Base-by-base conservation (phyloP, 2,888 invertebrate species). In the Gryllus longicercus region DNA sequence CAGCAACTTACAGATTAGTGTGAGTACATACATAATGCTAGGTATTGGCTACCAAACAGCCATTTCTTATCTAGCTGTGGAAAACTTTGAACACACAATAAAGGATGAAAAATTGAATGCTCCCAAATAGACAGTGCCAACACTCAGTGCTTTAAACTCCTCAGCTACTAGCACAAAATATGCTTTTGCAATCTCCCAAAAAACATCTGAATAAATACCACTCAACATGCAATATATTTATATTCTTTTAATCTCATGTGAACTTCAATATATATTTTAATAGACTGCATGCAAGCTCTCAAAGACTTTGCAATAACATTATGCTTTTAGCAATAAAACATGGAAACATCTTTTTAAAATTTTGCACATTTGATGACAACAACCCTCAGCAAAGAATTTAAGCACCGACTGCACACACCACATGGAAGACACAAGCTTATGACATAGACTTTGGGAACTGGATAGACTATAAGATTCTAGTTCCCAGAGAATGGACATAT, bases 401-500 rank as follows among this genome's bases (percentile, higher is more conserved):
- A 63, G 63, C 63, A 63, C 63, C 63, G 63, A 63, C 63, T 63
- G 63, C 63, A 18, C 63, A 63, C 63, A 63, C 63, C 63, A 63
- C 63, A 63, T 63, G 63, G 63, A 63, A 63, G 63, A 63, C 63
- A 63, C 63, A 63, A 63, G 63, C 63, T 63, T n/a, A 63, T 63
- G 63, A 63, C 63, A 63, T 18, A 63, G 63, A 63, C 63, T n/a
- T 63, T 63, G n/a, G 12, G n/a, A 63, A 63, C 63, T 63, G 16
- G 63, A 63, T 14, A n/a, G n/a, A n/a, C n/a, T n/a, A 63, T 5
- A 63, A 63, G 14, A 11, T 63, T 63, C 63, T n/a, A 63, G 63
- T 63, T 63, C 14, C n/a, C 63, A 63, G 63, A 38, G 38, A 5
- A 38, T 38, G 38, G 63, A 63, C 63, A 63, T 14, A 10, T 8